phyloP scores from a whole-genome alignment of 1,140 invertebrate genomes.

The Saccostrea glomerata region DNA sequence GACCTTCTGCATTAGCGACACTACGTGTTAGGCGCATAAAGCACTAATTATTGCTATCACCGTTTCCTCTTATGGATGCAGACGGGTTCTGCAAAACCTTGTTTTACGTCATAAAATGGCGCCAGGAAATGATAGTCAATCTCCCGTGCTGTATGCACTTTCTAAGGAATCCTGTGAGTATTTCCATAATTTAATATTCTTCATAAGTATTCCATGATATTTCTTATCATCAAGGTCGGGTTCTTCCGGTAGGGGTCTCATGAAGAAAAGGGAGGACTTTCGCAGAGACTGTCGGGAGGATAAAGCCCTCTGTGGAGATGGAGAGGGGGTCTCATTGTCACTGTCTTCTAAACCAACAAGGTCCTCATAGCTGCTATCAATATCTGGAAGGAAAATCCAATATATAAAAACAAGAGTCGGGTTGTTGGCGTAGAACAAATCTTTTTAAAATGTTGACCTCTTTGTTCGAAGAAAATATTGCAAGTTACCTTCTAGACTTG shows the following conservation, averaged over 20 bases:
- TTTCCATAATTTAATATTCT: constrained; percentile 52
- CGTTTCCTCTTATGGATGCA: constrained; percentile 19
- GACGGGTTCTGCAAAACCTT: not conserved
- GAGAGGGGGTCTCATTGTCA: not conserved
- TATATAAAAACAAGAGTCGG: not conserved
- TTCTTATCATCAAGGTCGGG: constrained; percentile 36
- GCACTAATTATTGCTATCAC: constrained; percentile 5
- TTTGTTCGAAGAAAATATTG: too few species aligned
- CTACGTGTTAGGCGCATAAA: not conserved
- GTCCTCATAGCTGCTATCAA: constrained; percentile 8
- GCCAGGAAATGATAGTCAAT: constrained; percentile 20
- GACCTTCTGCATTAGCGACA: constrained; percentile 32
- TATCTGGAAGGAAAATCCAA: not conserved
- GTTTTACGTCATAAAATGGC: not conserved
- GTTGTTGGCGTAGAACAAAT: too few species aligned
- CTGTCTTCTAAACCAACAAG: not conserved
- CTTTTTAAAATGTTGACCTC: too few species aligned
- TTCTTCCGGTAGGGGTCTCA: constrained; percentile 37
- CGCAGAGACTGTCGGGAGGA: not conserved
- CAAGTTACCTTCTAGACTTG: not conserved
- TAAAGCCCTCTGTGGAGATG: not conserved
- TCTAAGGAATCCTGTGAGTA: constrained; percentile 34
- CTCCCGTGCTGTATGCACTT: not conserved
- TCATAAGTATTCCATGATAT: constrained; percentile 47
- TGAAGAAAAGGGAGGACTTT: not conserved